These are phyloP conservation scores for Chelonia mydas DNA, from an alignment of 2,797 vertebrate species.

Conservation along the genomic window DNA sequence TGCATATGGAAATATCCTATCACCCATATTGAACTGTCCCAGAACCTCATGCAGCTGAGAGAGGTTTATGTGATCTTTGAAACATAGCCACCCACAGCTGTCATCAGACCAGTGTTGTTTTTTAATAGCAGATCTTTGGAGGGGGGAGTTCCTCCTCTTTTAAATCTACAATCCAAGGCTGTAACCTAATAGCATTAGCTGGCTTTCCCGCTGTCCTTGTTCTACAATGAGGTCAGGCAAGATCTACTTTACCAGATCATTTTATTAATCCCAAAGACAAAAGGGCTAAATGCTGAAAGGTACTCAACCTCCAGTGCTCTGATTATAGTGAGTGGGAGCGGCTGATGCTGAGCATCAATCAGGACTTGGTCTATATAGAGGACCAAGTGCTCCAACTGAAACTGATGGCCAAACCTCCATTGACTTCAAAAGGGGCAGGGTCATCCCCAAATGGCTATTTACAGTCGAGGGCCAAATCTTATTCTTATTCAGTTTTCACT, in stretches of 20 bases:
- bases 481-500: not conserved
- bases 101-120: not conserved
- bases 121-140: not conserved
- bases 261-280: not conserved
- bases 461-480: not conserved
- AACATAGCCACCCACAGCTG: constrained; percentile 69
- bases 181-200: not conserved
- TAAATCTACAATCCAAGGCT: not conserved
- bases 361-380: not conserved
- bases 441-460: not conserved
- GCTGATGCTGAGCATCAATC: not conserved
- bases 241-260: not conserved
- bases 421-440: not conserved
- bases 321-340: not conserved
- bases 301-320: not conserved
- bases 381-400: not conserved
- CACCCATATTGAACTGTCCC: constrained; percentile 21
- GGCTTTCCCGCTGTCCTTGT: not conserved
- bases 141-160: not conserved
- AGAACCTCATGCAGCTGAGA: constrained; percentile 64
- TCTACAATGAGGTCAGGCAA: not conserved
- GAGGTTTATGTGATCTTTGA: constrained; percentile 62
- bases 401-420: not conserved
- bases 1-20: constrained; percentile 69
- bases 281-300: not conserved